Conservation (phyloP, 2,113 vertebrate species). For the Pogona vitticeps region DNA sequence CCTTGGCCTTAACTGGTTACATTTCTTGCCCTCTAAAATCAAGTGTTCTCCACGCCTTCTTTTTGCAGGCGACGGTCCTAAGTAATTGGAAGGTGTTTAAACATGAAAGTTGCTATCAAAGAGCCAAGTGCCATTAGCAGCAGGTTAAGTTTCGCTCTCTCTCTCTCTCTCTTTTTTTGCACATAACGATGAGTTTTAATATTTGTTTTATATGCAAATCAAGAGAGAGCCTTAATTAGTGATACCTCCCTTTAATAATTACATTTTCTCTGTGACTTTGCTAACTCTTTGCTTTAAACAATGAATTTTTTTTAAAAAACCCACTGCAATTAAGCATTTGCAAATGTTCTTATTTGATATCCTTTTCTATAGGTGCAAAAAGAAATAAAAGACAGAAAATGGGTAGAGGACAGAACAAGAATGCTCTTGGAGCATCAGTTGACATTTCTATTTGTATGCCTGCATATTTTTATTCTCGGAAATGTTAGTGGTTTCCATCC, state of each 20-base stretch:
- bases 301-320: not conserved
- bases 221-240: constrained; percentile 1
- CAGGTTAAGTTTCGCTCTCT: constrained; percentile 2
- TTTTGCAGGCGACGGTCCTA: not conserved
- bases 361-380: not conserved
- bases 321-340: not conserved
- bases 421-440: not conserved
- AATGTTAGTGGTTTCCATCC: too few relatives aligned
- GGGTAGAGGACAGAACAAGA: too few relatives aligned
- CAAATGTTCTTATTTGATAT: not conserved
- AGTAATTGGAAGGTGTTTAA: not conserved
- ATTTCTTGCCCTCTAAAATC: not conserved
- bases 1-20: not conserved
- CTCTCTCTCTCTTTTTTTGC: too few relatives aligned
- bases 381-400: too few relatives aligned
- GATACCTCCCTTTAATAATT: constrained; percentile 25
- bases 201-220: constrained; percentile 35
- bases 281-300: constrained; percentile 30
- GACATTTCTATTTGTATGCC: not conserved
- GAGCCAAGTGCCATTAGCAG: constrained; percentile 28
- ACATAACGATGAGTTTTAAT: constrained; percentile 18
- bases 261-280: constrained; percentile 46
- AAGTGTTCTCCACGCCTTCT: not conserved
- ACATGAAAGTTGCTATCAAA: constrained; percentile 19
- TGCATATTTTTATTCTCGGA: too few relatives aligned